Evolutionary conservation across 2,113 vertebrate species (phyloP).

Genomic region (Laterallus jamaicensis): DNA sequence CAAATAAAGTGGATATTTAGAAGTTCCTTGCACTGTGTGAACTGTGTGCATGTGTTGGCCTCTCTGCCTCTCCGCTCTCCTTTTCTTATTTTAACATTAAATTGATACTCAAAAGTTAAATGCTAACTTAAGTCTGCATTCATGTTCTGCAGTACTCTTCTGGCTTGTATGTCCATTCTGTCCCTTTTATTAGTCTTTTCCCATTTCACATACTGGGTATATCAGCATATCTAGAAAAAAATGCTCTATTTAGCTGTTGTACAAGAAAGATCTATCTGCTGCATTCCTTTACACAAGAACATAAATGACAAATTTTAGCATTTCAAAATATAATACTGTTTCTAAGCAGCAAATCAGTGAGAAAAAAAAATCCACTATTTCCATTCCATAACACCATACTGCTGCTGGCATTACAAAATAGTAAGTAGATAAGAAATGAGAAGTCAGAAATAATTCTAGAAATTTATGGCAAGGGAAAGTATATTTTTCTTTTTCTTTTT

Average conservation of each 20-base stretch:
- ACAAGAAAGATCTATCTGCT: background rate
- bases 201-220: background rate
- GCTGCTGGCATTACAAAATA: background rate
- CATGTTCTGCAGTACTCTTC: background rate
- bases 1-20: background rate
- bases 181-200: background rate
- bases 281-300: background rate
- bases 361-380: background rate
- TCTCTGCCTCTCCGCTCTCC: no score
- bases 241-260: background rate
- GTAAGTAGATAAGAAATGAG: fast-evolving
- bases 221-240: background rate
- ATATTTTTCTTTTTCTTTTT: background rate
- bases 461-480: background rate
- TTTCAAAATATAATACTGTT: background rate
- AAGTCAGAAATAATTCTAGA: background rate
- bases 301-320: background rate
- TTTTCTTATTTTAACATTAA: background rate
- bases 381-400: background rate
- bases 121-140: background rate
- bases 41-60: fast-evolving
- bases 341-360: background rate
- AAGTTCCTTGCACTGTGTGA: background rate
- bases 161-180: background rate
- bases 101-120: background rate